phyloP scores from a whole-genome alignment of 92 coral and sea anemone genomes.

The Porites evermanni region DNA sequence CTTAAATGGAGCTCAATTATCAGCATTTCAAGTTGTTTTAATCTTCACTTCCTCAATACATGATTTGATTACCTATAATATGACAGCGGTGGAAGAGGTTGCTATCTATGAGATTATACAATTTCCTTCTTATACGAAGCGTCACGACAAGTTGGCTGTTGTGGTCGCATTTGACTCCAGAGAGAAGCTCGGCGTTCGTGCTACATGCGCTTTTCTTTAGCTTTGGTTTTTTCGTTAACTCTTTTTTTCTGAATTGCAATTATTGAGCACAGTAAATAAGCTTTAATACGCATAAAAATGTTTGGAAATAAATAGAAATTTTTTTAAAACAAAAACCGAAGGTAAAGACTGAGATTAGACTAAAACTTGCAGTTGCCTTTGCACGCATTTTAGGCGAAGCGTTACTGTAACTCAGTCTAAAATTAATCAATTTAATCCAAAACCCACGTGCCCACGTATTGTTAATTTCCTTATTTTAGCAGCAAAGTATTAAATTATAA shows the following conservation, averaged over 20 bases:
- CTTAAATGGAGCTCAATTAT: conserved; percentile 35
- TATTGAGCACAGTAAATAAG: too few species aligned
- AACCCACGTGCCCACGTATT: background rate
- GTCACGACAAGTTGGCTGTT: conserved; percentile 11
- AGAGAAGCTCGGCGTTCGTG: background rate
- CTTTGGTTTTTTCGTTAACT: background rate
- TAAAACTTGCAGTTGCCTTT: too few species aligned
- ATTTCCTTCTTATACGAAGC: background rate
- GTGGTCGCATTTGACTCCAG: background rate
- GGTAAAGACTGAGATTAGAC: too few species aligned
- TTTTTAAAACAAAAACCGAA: too few species aligned
- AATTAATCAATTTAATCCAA: background rate
- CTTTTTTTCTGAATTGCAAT: too few species aligned
- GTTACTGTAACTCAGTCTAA: background rate
- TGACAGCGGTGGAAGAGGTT: background rate
- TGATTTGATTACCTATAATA: conserved; percentile 18
- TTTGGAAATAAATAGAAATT: too few species aligned
- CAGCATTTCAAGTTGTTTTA: conserved; percentile 25
- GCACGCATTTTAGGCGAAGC: background rate
- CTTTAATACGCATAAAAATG: too few species aligned
- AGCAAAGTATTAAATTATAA: background rate
- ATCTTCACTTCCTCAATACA: conserved; percentile 1
- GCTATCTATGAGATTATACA: conserved; percentile 23
- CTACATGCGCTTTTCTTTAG: background rate
- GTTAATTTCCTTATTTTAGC: background rate